A percentile compares a stretch with the other conserved stretches of the same genome.
These are phyloP conservation scores for Cerastoderma edule DNA, from an alignment of 2,888 invertebrate genomes.

Conservation along the genomic window DNA sequence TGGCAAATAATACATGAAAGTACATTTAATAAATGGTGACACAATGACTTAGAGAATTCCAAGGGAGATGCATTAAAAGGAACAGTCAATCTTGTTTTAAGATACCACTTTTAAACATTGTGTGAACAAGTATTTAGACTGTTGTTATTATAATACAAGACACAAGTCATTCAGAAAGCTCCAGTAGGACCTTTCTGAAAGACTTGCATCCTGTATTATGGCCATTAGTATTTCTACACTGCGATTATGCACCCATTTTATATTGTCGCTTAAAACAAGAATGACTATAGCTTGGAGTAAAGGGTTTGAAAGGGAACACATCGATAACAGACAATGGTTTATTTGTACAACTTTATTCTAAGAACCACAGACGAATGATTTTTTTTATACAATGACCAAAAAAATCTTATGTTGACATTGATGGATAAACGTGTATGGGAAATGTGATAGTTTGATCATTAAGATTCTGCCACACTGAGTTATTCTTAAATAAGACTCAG, in stretches of 20 bases:
- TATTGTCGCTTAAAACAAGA: background rate
- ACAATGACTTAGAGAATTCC: too few species aligned
- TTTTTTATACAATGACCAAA: conserved; percentile 8
- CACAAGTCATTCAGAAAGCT: too few species aligned
- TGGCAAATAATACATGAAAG: too few species aligned
- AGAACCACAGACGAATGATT: conserved; percentile 15
- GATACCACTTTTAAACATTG: too few species aligned
- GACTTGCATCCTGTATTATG: background rate
- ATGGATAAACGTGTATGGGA: background rate
- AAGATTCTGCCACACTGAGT: background rate
- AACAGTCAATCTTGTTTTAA: too few species aligned
- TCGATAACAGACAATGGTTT: too few species aligned
- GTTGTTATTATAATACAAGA: too few species aligned
- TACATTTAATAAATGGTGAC: too few species aligned
- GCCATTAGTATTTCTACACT: background rate
- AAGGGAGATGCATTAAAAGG: too few species aligned
- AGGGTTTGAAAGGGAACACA: too few species aligned
- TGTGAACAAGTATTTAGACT: too few species aligned
- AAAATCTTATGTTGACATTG: too few species aligned
- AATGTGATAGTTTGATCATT: background rate
- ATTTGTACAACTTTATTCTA: conserved; percentile 27
- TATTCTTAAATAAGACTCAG: background rate
- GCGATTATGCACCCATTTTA: background rate
- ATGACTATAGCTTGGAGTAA: background rate
- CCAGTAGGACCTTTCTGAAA: background rate